Evolutionary conservation across 2,888 invertebrate genomes (phyloP).

Genomic region (Onchidella celtica): DNA sequence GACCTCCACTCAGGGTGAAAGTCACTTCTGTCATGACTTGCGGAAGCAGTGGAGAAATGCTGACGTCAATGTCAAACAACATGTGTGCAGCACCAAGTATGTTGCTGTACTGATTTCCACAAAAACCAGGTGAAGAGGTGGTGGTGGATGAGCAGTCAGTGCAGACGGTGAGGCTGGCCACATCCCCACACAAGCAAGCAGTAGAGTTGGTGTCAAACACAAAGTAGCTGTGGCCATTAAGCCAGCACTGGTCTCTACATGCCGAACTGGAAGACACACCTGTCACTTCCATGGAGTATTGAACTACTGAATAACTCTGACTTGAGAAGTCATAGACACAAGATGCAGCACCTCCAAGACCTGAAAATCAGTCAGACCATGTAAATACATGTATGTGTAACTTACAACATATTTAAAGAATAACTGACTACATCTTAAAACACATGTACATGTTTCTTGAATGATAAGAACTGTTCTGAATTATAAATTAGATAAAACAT

Average conservation of each 20-base stretch:
- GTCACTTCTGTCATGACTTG: conserved; percentile 21
- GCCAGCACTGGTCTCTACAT: conserved; percentile 47
- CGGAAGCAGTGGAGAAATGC: conserved; percentile 20
- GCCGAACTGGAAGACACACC: not conserved
- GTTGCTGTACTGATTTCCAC: conserved; percentile 23
- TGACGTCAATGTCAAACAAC: conserved; percentile 29
- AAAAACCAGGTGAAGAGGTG: not conserved
- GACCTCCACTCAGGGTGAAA: conserved; percentile 51
- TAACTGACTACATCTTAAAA: no score
- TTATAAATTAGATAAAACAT: no score
- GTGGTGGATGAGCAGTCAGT: conserved; percentile 37
- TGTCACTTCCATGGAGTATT: conserved; percentile 15
- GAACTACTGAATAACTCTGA: conserved; percentile 30
- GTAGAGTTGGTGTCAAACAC: conserved; percentile 22
- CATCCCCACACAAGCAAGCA: conserved; percentile 52
- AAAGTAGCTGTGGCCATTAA: conserved; percentile 28
- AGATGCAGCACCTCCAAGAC: conserved; percentile 43
- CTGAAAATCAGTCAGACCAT: no score
- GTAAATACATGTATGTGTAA: no score
- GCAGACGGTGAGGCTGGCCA: conserved; percentile 3
- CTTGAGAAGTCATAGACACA: conserved; percentile 48
- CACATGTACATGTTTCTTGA: no score
- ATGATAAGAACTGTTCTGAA: no score
- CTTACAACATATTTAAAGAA: no score
- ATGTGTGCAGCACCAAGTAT: conserved; percentile 25